Evolutionary conservation across 1,140 invertebrate genomes (phyloP).

Genomic region (Ruditapes philippinarum): DNA sequence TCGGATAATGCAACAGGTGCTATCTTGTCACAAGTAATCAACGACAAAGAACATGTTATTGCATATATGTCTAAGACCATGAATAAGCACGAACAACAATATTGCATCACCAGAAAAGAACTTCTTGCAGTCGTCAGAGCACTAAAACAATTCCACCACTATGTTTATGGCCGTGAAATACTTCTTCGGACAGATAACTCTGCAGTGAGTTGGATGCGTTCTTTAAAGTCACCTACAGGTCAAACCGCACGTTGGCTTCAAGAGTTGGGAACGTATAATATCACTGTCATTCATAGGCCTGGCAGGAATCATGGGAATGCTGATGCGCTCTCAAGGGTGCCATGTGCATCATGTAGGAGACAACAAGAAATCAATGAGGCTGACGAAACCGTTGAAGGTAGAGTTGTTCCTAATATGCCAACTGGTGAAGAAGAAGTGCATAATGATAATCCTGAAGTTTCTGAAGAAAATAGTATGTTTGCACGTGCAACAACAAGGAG

Average conservation of each 20-base stretch:
- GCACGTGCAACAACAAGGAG: too few relatives aligned
- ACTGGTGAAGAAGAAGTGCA: too few relatives aligned
- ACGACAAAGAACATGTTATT: slow-evolving; percentile 57
- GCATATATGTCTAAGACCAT: slow-evolving; percentile 73
- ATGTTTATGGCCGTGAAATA: slow-evolving; percentile 72
- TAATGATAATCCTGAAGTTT: too few relatives aligned
- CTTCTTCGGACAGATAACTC: slow-evolving; percentile 74
- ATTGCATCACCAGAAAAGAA: slow-evolving; percentile 81
- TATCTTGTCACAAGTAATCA: too few relatives aligned
- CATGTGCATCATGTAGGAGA: slow-evolving; percentile 55
- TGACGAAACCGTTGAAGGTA: background rate
- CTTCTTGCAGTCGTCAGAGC: slow-evolving; percentile 71
- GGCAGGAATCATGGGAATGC: slow-evolving; percentile 77
- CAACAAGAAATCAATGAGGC: slow-evolving; percentile 28
- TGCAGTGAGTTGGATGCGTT: slow-evolving; percentile 73
- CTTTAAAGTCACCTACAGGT: slow-evolving; percentile 69
- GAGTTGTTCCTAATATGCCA: too few relatives aligned
- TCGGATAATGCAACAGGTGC: slow-evolving; percentile 46
- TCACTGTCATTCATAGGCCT: slow-evolving; percentile 73
- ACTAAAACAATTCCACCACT: slow-evolving; percentile 71
- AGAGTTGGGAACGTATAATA: slow-evolving; percentile 74
- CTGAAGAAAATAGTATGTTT: too few relatives aligned
- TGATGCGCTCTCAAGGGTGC: slow-evolving; percentile 73
- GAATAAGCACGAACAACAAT: slow-evolving; percentile 86
- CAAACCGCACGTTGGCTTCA: slow-evolving; percentile 78